Percentiles rank a stretch among this genome's conserved stretches.
These are phyloP conservation scores for Ctenosaura bakeri DNA, from an alignment of 2,797 vertebrate genomes.

Conservation along the genomic window DNA sequence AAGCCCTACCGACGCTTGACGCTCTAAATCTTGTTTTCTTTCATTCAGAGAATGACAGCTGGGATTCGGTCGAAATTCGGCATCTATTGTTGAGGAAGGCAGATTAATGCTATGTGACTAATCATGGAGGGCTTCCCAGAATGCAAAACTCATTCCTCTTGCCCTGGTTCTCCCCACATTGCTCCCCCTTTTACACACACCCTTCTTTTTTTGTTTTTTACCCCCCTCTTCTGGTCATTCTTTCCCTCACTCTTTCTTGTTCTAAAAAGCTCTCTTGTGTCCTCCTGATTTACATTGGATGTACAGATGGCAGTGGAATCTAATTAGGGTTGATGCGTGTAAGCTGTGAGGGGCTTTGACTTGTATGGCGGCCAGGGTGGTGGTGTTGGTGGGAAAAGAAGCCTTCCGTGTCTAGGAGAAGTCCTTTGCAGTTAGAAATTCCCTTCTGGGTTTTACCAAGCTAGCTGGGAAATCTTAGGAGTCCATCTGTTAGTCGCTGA, in stretches of 20 bases:
- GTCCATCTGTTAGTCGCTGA: not conserved
- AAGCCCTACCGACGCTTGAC: slow-evolving; percentile 90
- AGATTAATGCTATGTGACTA: slow-evolving; percentile 99
- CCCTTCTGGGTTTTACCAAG: not conserved
- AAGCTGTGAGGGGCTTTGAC: not conserved
- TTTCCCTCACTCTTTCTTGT: slow-evolving; percentile 1
- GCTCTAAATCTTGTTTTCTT: slow-evolving; percentile 96
- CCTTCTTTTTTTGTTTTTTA: slow-evolving; percentile 72
- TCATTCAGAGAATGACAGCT: slow-evolving; percentile 96
- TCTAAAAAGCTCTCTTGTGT: slow-evolving; percentile 60
- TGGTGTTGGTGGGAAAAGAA: not conserved
- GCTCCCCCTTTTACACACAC: slow-evolving; percentile 64
- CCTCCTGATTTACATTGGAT: slow-evolving; percentile 76
- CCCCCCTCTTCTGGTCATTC: slow-evolving; percentile 31
- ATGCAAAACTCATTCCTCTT: slow-evolving; percentile 82
- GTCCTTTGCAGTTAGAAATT: not conserved
- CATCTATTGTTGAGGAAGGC: slow-evolving; percentile 91
- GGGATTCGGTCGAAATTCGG: slow-evolving; percentile 94
- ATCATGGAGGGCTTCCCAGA: slow-evolving; percentile 97
- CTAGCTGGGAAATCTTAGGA: not conserved
- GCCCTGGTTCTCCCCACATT: slow-evolving; percentile 44
- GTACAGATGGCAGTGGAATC: slow-evolving; percentile 78
- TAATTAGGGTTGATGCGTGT: slow-evolving; percentile 66
- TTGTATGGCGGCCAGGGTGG: not conserved
- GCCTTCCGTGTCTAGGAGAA: not conserved